Conservation (phyloP, 1,140 invertebrate genomes). For the Galendromus occidentalis region DNA sequence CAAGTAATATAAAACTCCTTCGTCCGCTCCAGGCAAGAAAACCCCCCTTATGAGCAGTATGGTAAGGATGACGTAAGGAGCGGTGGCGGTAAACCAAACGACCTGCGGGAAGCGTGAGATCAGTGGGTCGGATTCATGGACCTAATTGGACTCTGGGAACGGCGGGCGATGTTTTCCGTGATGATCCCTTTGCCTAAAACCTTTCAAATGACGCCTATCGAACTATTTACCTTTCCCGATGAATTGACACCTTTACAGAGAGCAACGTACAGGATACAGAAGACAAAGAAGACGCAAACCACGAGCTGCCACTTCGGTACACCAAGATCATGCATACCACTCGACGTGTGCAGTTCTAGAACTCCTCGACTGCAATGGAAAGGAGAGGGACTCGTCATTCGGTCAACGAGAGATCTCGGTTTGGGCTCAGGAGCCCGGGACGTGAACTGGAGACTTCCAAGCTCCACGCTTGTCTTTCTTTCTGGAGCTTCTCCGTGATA, state of each 20-base stretch:
- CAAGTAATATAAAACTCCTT: constrained; percentile 32
- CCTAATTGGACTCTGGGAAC: neutral
- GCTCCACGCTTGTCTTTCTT: constrained; percentile 1
- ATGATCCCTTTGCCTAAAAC: too few species aligned
- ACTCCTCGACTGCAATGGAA: constrained; percentile 23
- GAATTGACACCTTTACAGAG: constrained; percentile 38
- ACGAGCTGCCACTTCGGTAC: constrained; percentile 30
- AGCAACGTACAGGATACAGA: constrained; percentile 34
- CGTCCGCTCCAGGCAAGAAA: constrained; percentile 34
- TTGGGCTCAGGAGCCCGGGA: too few species aligned
- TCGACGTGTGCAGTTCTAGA: constrained; percentile 30
- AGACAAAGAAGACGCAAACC: constrained; percentile 30
- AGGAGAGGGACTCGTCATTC: neutral
- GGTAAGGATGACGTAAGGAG: constrained; percentile 52
- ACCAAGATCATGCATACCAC: constrained; percentile 31
- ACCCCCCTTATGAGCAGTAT: constrained; percentile 47
- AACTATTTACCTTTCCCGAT: constrained; percentile 29
- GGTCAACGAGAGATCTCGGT: neutral
- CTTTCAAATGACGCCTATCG: too few species aligned
- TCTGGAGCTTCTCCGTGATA: neutral
- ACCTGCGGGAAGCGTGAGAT: constrained; percentile 31
- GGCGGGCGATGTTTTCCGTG: too few species aligned
- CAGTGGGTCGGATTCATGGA: neutral
- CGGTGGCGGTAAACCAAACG: constrained; percentile 56
- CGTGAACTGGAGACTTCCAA: neutral